A percentile compares a stretch with the other conserved stretches of the same genome.
Conservation (phyloP, 1,140 invertebrate species). For the Hylyphantes graminicola region DNA sequence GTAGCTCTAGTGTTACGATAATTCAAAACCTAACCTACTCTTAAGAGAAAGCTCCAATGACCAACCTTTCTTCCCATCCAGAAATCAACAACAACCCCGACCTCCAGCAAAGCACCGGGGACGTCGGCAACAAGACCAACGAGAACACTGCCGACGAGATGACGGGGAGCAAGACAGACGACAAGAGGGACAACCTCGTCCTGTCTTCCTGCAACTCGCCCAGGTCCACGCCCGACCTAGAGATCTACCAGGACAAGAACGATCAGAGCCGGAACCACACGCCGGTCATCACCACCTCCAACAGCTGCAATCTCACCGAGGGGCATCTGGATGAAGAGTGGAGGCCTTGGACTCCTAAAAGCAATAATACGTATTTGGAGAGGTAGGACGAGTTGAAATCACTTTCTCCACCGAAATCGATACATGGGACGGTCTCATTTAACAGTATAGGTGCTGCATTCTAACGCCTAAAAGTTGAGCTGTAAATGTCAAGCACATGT, state of each 20-base stretch:
- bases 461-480: too few species aligned
- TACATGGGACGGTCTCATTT: too few species aligned
- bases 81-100: conserved; percentile 58
- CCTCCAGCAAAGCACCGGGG: conserved; percentile 20
- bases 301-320: conserved; percentile 32
- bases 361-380: conserved; percentile 48
- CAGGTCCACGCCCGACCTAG: conserved; percentile 42
- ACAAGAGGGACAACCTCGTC: conserved; percentile 23
- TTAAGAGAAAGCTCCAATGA: neutral
- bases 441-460: too few species aligned
- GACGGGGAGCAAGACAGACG: neutral
- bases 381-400: neutral
- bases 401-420: too few species aligned
- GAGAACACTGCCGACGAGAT: conserved; percentile 7
- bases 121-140: conserved; percentile 1
- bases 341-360: conserved; percentile 54
- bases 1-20: too few species aligned
- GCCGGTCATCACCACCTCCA: conserved; percentile 21
- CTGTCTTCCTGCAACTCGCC: conserved; percentile 31
- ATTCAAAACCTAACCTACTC: too few species aligned
- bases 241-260: conserved; percentile 20
- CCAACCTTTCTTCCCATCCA: neutral
- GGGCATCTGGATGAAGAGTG: conserved; percentile 50
- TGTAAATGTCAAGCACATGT: too few species aligned
- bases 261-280: conserved; percentile 6